Base-by-base conservation (phyloP, 1,140 invertebrate genomes). In the Bombus difficillimus region DNA sequence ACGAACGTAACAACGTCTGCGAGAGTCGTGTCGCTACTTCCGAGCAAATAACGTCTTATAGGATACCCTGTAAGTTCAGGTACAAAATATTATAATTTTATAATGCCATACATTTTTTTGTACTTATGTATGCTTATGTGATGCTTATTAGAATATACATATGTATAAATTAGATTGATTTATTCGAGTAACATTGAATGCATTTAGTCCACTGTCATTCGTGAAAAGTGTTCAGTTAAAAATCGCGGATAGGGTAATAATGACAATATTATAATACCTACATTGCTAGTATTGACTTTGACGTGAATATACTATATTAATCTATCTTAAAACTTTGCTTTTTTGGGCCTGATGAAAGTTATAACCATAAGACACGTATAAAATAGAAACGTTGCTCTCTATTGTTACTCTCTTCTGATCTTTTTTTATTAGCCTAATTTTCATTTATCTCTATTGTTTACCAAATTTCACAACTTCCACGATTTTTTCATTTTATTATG, bases 21-120 rank as follows among this genome's bases (percentile, higher is more conserved):
- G 92, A 91, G 92, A 94, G 94, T 94, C 93, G 93, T 88, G 93
- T 90, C 91, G 92, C 87, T 93, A 94, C 93, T 93, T 93, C 90
- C 90, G 91, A 92, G 92, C 93, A 93, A 93, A 88, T 88, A 92
- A 90, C 92, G 94, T 90, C 94, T 93, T 91, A 87, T 90, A 91
- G 91, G 83, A 94, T 90, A 91, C 75, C 86, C 86, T 88, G 88
- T 92, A 85, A 93, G 90, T 92, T 92, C 90, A 94, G 93, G 93
- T 94, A 93, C 88, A 91, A 41, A 84, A 85, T 81, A 83, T n/a
- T 85, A 64, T n/a, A 41, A 75, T 88, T 85, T 83, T 83, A 73
- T 62, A 39, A 73, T 9, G 43, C 37, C 59, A 37, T 57, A 22
- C 8, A 59, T 47, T 77, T 53, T 12, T 41, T 53, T 66, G 0